Conservation (phyloP, 2,797 vertebrate species). For the Hippopotamyrus pictus region DNA sequence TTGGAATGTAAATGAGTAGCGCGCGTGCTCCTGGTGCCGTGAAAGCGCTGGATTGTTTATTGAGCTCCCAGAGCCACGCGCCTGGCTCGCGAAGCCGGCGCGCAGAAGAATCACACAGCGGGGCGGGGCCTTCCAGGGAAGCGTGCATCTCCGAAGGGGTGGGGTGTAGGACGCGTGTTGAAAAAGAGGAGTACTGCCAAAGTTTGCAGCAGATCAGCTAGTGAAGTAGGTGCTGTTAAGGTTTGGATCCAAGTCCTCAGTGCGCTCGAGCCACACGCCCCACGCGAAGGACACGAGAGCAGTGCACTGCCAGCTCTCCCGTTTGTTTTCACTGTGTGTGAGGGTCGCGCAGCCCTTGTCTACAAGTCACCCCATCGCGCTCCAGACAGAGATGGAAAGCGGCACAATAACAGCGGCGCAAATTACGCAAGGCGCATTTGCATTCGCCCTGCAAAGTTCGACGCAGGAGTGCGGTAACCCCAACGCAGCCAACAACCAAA, state of each 20-base stretch:
- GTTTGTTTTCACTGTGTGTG: slow-evolving; percentile 20
- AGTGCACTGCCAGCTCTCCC: slow-evolving; percentile 49
- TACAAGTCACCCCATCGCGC: slow-evolving; percentile 24
- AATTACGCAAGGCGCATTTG: slow-evolving; percentile 48
- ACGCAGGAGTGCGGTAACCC: slow-evolving; percentile 50
- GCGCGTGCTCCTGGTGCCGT: slow-evolving; percentile 72
- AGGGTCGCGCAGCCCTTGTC: slow-evolving; percentile 28
- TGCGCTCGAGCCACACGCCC: slow-evolving; percentile 58
- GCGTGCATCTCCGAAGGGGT: slow-evolving; percentile 67
- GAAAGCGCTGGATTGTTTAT: slow-evolving; percentile 80
- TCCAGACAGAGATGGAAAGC: slow-evolving; percentile 54
- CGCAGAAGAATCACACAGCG: slow-evolving; percentile 65
- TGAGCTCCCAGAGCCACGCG: slow-evolving; percentile 80
- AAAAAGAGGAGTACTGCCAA: slow-evolving; percentile 77
- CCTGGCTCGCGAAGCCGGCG: slow-evolving; percentile 68
- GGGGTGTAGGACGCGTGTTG: slow-evolving; percentile 73
- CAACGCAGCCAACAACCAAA: slow-evolving; percentile 40
- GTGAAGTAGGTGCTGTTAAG: slow-evolving; percentile 59
- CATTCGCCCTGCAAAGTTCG: slow-evolving; percentile 57
- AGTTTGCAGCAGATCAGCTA: slow-evolving; percentile 71
- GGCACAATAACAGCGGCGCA: slow-evolving; percentile 55
- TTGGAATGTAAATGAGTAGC: slow-evolving; percentile 76
- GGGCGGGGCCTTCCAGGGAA: slow-evolving; percentile 66
- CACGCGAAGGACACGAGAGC: slow-evolving; percentile 74
- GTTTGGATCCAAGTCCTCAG: slow-evolving; percentile 50